Evolutionary conservation across 2,797 vertebrate species (phyloP).

Genomic region (Todus mexicanus): DNA sequence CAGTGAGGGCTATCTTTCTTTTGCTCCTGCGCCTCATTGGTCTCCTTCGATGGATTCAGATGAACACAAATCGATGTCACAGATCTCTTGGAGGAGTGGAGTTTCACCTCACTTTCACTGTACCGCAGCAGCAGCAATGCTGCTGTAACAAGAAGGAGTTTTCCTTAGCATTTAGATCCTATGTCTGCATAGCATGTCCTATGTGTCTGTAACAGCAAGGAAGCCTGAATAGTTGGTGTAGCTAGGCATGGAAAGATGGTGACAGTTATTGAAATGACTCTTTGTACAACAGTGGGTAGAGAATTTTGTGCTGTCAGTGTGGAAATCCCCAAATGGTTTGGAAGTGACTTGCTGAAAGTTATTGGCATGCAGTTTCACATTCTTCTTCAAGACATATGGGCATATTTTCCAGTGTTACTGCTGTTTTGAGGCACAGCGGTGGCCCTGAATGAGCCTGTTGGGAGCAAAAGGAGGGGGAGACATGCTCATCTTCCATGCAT

Average conservation of each 20-base stretch:
- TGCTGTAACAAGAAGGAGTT: background rate
- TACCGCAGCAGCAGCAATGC: background rate
- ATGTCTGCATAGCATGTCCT: background rate
- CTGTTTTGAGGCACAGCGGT: background rate
- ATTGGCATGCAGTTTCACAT: background rate
- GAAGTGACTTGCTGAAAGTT: background rate
- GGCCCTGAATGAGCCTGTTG: background rate
- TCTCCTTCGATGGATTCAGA: constrained; percentile 18
- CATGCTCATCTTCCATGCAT: accelerated
- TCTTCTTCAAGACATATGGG: background rate
- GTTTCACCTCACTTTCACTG: background rate
- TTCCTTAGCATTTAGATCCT: background rate
- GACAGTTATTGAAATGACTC: background rate
- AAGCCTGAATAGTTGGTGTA: background rate
- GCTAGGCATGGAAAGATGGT: background rate
- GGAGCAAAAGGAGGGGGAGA: background rate
- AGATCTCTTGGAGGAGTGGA: constrained; percentile 5
- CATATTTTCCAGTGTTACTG: background rate
- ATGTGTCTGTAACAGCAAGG: background rate
- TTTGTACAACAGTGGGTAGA: background rate
- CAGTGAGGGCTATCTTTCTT: background rate
- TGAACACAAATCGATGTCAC: background rate
- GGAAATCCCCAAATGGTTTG: background rate
- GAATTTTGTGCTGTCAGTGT: background rate
- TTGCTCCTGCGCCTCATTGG: background rate